A percentile compares a stretch with the other conserved stretches of the same genome.
Conservation (phyloP, 2,797 vertebrate species). For the Phaenicophaeus curvirostris region DNA sequence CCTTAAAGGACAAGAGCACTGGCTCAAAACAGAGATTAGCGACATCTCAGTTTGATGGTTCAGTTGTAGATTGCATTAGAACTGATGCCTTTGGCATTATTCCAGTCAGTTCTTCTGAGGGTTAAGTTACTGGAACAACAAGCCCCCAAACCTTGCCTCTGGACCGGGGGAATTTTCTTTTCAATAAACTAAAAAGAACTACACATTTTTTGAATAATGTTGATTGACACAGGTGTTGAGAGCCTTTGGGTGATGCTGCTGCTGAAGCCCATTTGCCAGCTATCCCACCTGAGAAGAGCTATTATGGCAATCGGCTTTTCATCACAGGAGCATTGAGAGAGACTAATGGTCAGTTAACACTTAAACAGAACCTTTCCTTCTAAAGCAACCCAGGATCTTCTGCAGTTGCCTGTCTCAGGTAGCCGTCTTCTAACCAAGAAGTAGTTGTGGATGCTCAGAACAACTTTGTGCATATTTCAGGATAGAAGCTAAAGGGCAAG, state of each 20-base stretch:
- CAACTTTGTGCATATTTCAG: not conserved
- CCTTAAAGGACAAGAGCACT: not conserved
- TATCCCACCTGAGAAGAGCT: not conserved
- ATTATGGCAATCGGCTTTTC: fast-evolving
- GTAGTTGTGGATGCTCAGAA: not conserved
- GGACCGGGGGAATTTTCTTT: not conserved
- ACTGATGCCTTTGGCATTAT: not conserved
- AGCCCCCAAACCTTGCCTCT: not conserved
- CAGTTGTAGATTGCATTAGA: not conserved
- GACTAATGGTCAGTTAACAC: not conserved
- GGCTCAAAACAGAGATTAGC: not conserved
- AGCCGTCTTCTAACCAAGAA: not conserved
- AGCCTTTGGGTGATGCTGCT: not conserved
- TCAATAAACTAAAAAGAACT: not conserved
- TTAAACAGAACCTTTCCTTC: not conserved
- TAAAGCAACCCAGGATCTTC: not conserved
- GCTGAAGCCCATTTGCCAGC: not conserved
- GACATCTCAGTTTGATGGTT: not conserved
- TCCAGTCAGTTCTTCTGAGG: not conserved
- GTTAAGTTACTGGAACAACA: not conserved
- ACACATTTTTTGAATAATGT: not conserved
- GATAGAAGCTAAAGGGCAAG: not conserved
- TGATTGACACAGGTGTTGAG: not conserved
- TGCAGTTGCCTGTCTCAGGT: not conserved
- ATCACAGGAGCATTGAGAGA: fast-evolving